Evolutionary conservation across 2,797 vertebrate species (phyloP), one percentile per base, ranked within the genome.

Genomic region (Karalla daura): DNA sequence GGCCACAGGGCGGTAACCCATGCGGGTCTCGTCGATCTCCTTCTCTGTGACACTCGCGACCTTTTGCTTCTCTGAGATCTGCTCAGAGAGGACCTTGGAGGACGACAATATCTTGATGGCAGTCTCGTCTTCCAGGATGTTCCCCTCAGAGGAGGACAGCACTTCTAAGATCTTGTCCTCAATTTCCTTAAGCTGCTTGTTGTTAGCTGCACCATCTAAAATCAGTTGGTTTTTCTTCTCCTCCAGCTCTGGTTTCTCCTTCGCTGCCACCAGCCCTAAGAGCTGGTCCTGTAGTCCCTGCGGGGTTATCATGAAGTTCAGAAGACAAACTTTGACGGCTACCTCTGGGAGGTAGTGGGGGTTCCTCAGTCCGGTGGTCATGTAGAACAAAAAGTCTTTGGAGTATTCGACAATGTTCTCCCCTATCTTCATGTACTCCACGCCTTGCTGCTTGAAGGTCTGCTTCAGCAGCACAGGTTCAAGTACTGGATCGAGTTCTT

Each of bases 281-380:
- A 99, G 95, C 36, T 99, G 97, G 70, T 98, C 96, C 78, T 99
- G 94, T 52, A 98, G 93, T 23, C 97, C 97, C 40, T 97, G 87
- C 12, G 97, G 97, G 0, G 96, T 98, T 86, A 98, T 98, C 96
- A 97, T 96, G 33, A 99, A 98, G 89, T 99, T 99, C 51, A 99
- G 91, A 13, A 99, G 91, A 75, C 97, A 98, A 70, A 99, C 96
- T 85, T 98, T 98, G 45, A 97, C 94, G 0, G 96, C 95, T 8
- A 98, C 91, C 78, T 99, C 96, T 7, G 97, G 96, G 28, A 98
- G 93, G 83, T 98, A 99, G 87, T 98, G 97, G n/a, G 96, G 97
- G 81, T 96, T 99, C 78, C 97, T 94, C 81, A 98, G 88, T 15
- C 94, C 90, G 0, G 96, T 98, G 30, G 97, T 98, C 74, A 98